These are phyloP conservation scores for Eonycteris spelaea DNA, from an alignment of 2,113 vertebrate genomes.

Conservation along the genomic window DNA sequence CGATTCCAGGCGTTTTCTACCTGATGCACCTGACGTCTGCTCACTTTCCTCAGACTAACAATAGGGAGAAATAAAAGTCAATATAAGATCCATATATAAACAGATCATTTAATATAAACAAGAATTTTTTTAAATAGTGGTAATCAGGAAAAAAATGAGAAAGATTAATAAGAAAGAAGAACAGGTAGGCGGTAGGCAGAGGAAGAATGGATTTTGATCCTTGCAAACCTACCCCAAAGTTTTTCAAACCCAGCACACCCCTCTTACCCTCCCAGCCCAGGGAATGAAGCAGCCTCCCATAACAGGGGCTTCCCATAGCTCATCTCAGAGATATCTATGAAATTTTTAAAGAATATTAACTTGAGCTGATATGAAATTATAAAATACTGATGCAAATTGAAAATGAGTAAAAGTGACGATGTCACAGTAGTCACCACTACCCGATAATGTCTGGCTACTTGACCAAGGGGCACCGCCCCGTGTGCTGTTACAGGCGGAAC, in stretches of 20 bases:
- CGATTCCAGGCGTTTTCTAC: not conserved
- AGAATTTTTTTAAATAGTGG: not conserved
- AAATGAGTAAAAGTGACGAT: not conserved
- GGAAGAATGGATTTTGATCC: not conserved
- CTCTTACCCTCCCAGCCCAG: not conserved
- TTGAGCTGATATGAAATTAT: not conserved
- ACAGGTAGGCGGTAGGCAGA: not conserved
- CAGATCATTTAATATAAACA: not conserved
- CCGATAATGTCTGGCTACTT: accelerated
- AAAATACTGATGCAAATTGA: not conserved
- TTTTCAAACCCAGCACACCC: not conserved
- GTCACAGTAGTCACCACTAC: not conserved
- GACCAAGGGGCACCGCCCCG: not conserved
- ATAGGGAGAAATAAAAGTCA: not conserved
- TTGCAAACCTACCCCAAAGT: not conserved
- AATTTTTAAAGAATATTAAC: not conserved
- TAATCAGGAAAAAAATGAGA: not conserved
- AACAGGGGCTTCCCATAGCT: not conserved
- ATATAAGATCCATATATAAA: not conserved
- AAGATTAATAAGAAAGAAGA: not conserved
- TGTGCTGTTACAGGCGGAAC: not conserved
- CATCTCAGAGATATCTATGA: not conserved
- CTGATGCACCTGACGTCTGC: not conserved
- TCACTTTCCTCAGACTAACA: not conserved
- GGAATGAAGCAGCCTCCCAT: not conserved